phyloP scores from a whole-genome alignment of 2,888 invertebrate species.

The Strigamia transsilvanica region DNA sequence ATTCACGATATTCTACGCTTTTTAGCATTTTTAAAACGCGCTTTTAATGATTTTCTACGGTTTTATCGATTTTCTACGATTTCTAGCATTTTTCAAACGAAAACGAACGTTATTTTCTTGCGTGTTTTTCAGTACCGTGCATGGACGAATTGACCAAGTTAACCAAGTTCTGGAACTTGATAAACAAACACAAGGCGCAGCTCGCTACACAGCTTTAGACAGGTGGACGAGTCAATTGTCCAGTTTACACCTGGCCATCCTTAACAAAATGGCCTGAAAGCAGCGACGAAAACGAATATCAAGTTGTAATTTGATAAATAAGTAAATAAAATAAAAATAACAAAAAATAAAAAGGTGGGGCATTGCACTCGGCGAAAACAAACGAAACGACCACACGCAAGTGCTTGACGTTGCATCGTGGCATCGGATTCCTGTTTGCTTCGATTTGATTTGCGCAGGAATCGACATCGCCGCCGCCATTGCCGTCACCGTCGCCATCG shows the following conservation, averaged over 20 bases:
- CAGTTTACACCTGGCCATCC: slow-evolving; percentile 86
- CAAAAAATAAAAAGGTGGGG: not conserved
- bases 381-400: not conserved
- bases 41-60: not conserved
- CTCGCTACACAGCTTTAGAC: slow-evolving; percentile 90
- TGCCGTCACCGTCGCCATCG: too few species aligned
- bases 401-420: not conserved
- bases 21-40: not conserved
- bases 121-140: slow-evolving; percentile 65
- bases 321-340: not conserved
- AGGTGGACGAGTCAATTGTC: slow-evolving; percentile 94
- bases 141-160: slow-evolving; percentile 77
- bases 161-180: slow-evolving; percentile 91
- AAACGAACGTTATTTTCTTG: not conserved
- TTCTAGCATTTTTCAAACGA: not conserved
- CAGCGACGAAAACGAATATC: not conserved
- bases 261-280: slow-evolving; percentile 87
- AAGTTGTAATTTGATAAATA: slow-evolving; percentile 24
- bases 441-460: not conserved
- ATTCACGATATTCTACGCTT: too few species aligned
- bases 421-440: slow-evolving; percentile 22
- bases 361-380: slow-evolving; percentile 1
- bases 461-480: too few species aligned
- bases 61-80: not conserved
- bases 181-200: slow-evolving; percentile 77